A percentile compares a stretch with the other conserved stretches of the same genome.
phyloP scores from a whole-genome alignment of 1,140 invertebrate genomes.

The Aphaenogaster rudis region DNA sequence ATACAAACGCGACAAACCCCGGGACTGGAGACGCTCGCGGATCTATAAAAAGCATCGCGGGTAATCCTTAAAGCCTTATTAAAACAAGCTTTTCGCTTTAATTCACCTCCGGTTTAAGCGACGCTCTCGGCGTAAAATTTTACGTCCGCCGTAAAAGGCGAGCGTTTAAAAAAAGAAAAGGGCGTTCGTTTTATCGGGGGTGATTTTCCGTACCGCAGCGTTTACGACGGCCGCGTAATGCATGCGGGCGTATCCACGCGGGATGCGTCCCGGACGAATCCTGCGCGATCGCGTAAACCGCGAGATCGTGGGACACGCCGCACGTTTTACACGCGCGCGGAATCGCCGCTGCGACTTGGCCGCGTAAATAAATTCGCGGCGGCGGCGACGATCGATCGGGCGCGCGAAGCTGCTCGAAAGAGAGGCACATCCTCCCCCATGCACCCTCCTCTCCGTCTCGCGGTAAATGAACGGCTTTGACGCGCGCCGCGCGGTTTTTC shows the following conservation, averaged over 20 bases:
- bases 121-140: slow-evolving; percentile 42
- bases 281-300: slow-evolving; percentile 3
- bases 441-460: not conserved
- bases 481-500: slow-evolving; percentile 24
- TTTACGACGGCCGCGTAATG: slow-evolving; percentile 18
- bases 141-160: slow-evolving; percentile 29
- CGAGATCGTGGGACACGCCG: not conserved
- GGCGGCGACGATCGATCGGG: slow-evolving; percentile 2
- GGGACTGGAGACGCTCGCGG: not conserved
- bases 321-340: not conserved
- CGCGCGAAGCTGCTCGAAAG: not conserved
- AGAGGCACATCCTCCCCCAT: not conserved
- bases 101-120: slow-evolving; percentile 32
- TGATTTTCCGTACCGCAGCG: slow-evolving; percentile 24
- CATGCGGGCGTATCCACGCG: not conserved
- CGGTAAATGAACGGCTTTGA: slow-evolving; percentile 47
- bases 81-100: slow-evolving; percentile 35
- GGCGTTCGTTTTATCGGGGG: not conserved
- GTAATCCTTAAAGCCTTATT: slow-evolving; percentile 23
- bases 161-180: slow-evolving; percentile 1
- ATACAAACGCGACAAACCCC: not conserved
- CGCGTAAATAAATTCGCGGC: slow-evolving; percentile 24
- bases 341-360: not conserved
- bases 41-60: slow-evolving; percentile 33
- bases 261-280: not conserved